Conservation (phyloP, 2,888 invertebrate species). For the Tiliacea citrago region DNA sequence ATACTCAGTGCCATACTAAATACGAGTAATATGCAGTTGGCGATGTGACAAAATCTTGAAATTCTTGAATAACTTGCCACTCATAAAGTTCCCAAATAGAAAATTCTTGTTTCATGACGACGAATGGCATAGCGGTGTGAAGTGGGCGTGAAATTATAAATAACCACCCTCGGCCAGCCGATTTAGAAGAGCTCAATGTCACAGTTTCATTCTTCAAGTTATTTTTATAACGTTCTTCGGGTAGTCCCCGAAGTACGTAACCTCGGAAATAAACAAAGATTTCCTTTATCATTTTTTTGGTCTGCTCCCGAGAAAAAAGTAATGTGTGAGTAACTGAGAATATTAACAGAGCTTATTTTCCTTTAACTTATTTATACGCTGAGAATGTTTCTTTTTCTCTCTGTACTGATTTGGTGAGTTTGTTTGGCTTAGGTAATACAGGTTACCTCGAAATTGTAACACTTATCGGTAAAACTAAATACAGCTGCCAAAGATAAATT, state of each 20-base stretch:
- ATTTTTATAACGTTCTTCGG: constrained; percentile 72
- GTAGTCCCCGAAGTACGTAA: constrained; percentile 56
- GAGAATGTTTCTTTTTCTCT: constrained; percentile 42
- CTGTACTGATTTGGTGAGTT: constrained; percentile 18
- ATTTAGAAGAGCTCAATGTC: constrained; percentile 87
- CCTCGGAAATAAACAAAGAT: constrained; percentile 42
- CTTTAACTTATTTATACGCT: constrained; percentile 30
- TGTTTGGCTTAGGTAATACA: constrained; percentile 48
- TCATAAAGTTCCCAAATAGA: constrained; percentile 80
- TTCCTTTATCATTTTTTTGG: constrained; percentile 13
- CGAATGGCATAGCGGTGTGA: constrained; percentile 72
- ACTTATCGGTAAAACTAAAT: constrained; percentile 35
- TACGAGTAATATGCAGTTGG: constrained; percentile 59
- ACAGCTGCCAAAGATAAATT: constrained; percentile 44
- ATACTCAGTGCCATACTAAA: constrained; percentile 33
- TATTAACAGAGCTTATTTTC: constrained; percentile 35
- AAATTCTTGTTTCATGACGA: constrained; percentile 81
- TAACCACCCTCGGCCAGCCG: constrained; percentile 81
- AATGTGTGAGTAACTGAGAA: constrained; percentile 19
- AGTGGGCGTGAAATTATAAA: constrained; percentile 86
- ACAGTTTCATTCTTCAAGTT: constrained; percentile 75
- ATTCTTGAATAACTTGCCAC: constrained; percentile 66
- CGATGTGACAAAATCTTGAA: constrained; percentile 69
- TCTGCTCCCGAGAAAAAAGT: background rate
- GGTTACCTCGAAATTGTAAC: constrained; percentile 38